A percentile compares a stretch with the other conserved stretches of the same genome.
phyloP scores from a whole-genome alignment of 2,113 vertebrate genomes.

The Pygoscelis antarcticus region DNA sequence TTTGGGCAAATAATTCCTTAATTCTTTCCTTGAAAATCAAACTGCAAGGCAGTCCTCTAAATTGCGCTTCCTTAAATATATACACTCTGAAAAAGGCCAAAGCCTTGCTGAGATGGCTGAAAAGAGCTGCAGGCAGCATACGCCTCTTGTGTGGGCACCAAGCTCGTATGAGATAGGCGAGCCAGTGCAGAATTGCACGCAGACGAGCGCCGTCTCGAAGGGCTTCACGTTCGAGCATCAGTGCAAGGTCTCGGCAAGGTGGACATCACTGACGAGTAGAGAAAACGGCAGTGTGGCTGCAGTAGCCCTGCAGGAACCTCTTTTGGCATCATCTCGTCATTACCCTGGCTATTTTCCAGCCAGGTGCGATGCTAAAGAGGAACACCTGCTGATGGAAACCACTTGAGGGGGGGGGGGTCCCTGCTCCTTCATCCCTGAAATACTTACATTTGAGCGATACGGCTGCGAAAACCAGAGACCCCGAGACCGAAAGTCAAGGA shows the following conservation, averaged over 20 bases:
- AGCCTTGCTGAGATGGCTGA: background rate
- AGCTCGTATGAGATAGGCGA: background rate
- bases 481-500: accelerated
- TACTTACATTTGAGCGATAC: background rate
- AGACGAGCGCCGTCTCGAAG: background rate
- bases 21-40: background rate
- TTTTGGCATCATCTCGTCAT: background rate
- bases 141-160: background rate
- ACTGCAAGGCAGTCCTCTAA: background rate
- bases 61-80: background rate
- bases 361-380: background rate
- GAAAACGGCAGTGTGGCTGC: background rate
- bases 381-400: background rate
- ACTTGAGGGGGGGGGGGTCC: background rate
- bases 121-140: background rate
- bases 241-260: background rate
- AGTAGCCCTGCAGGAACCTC: background rate
- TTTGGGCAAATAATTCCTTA: background rate
- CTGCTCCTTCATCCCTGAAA: background rate
- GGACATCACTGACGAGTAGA: background rate
- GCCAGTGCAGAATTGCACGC: accelerated
- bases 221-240: background rate
- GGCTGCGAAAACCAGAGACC: background rate
- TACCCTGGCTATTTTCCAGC: background rate
- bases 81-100: background rate